Evolutionary conservation across 2,113 vertebrate species (phyloP), one percentile per base, ranked within the genome.

Genomic region (Macquaria ambigua): DNA sequence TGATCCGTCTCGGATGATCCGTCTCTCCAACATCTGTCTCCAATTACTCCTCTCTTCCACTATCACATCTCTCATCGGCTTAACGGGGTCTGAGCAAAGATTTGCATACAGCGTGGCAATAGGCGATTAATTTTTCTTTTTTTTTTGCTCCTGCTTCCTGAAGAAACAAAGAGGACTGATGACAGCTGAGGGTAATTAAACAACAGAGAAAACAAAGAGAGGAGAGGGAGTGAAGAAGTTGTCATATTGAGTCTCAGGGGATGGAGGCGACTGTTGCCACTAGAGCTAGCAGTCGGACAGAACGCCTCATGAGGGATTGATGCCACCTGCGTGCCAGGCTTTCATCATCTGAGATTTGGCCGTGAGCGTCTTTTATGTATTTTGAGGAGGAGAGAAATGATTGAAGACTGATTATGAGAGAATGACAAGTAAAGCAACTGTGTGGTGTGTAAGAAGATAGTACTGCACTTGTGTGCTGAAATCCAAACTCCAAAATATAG

Each of bases 111-210:
- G 91, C 82, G 46, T 89, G 87, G 93, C 94, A 92, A 96, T 93
- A 87, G 93, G 89, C 92, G 92, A 95, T 95, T 94, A 90, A 95
- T 94, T 94, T 91, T 76, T 86, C 48, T 34, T 50, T 46, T 84
- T 71, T 75, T 34, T 41, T 82, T 70, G 5, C 48, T 67, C 70
- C 79, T 85, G 84, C 88, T 87, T 94, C 89, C 81, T 87, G 76
- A 79, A 88, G 91, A 93, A 92, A 94, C 81, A 93, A 93, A 91
- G 79, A 84, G 73, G 81, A 82, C 83, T 94, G 91, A 95, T 95
- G 95, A 95, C 93, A 95, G 93, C 93, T 92, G 89, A 93, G 94
- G 90, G 91, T 94, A 95, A 94, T 96, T 95, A 95, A 95, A 94
- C 90, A 93, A 92, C 87, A 87, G 84, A 90, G 87, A 79, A 89